Evolutionary conservation across 1,140 invertebrate genomes (phyloP).

Genomic region (Drosophila mojavensis): DNA sequence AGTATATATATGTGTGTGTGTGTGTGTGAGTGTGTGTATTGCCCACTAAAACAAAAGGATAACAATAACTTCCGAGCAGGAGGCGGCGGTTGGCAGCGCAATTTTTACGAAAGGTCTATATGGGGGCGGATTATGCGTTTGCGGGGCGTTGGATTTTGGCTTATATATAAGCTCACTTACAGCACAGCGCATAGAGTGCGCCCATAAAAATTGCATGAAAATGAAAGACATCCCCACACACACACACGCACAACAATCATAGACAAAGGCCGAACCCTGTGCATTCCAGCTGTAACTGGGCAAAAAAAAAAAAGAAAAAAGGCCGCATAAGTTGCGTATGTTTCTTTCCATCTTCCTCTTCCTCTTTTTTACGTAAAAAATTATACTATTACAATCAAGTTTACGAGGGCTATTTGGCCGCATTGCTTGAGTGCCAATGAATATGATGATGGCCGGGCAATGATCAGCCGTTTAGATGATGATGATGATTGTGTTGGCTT

Average conservation of each 20-base stretch:
- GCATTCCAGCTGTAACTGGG: slow-evolving; percentile 9
- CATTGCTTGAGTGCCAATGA: slow-evolving; percentile 69
- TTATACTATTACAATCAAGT: slow-evolving; percentile 80
- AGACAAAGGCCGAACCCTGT: slow-evolving; percentile 1
- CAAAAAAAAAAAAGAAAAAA: background rate
- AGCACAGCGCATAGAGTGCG: slow-evolving; percentile 36
- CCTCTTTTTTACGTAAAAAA: slow-evolving; percentile 63
- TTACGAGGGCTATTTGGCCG: slow-evolving; percentile 71
- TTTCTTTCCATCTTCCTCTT: slow-evolving; percentile 12
- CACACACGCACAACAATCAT: slow-evolving; percentile 18
- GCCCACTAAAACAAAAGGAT: slow-evolving; percentile 79
- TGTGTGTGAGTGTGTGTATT: slow-evolving; percentile 33
- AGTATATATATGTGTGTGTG: slow-evolving; percentile 14
- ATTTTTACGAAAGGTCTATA: slow-evolving; percentile 45
- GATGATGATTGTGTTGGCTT: slow-evolving; percentile 61
- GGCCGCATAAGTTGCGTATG: slow-evolving; percentile 12
- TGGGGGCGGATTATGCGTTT: slow-evolving; percentile 68
- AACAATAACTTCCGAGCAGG: slow-evolving; percentile 70
- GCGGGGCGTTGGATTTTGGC: slow-evolving; percentile 9
- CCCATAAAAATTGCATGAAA: slow-evolving; percentile 79
- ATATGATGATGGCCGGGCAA: slow-evolving; percentile 60
- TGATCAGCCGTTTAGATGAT: slow-evolving; percentile 39
- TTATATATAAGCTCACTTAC: slow-evolving; percentile 47
- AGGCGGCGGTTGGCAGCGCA: background rate
- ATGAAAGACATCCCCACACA: slow-evolving; percentile 39